phyloP scores from a whole-genome alignment of 2,888 invertebrate species.

The Anthoptus insignis region DNA sequence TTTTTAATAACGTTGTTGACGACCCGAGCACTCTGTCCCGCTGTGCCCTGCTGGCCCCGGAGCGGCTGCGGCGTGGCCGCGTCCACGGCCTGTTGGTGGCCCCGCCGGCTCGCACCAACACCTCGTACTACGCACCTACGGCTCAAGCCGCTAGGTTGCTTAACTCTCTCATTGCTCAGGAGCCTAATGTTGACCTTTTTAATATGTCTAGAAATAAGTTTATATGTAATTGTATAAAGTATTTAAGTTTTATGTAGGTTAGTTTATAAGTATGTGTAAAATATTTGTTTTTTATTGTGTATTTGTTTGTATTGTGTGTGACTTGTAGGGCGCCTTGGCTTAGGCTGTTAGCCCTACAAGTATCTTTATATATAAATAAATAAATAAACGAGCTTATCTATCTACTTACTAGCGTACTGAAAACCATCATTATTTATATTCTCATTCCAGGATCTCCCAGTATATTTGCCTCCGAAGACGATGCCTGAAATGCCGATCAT shows the following conservation, averaged over 20 bases:
- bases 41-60: not conserved
- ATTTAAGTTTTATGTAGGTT: not conserved
- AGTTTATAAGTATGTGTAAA: not conserved
- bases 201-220: not conserved
- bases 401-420: too few relatives aligned
- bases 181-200: not conserved
- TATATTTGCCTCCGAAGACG: slow-evolving; percentile 67
- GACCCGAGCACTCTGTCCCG: not conserved
- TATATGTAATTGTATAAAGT: not conserved
- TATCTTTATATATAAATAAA: not conserved
- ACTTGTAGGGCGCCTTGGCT: not conserved
- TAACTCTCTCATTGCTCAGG: not conserved
- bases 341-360: not conserved
- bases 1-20: not conserved
- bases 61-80: not conserved
- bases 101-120: not conserved
- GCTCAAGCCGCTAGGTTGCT: not conserved
- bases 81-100: not conserved
- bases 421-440: too few relatives aligned
- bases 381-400: not conserved
- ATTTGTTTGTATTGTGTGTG: not conserved
- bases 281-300: too few relatives aligned
- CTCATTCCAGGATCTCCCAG: slow-evolving; percentile 62
- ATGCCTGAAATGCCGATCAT: slow-evolving; percentile 73
- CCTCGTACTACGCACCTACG: not conserved